Evolutionary conservation across 2,888 invertebrate species (phyloP).

Genomic region (Sympetrum striolatum): DNA sequence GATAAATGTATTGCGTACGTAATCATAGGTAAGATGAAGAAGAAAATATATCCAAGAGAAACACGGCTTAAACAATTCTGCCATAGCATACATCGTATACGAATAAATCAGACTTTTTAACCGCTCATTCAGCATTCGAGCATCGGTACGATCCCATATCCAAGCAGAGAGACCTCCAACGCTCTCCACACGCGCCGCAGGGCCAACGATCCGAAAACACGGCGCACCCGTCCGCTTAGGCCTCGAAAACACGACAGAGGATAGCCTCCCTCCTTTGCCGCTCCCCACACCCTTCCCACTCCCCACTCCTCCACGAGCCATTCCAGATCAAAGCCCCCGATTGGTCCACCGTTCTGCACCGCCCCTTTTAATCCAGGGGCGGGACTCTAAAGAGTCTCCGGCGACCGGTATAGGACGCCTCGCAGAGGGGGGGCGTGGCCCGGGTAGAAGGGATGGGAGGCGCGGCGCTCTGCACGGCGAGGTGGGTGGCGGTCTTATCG

Average conservation of each 20-base stretch:
- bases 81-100: no score
- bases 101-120: no score
- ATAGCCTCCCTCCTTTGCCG: neutral
- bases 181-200: neutral
- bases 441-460: neutral
- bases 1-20: no score
- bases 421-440: neutral
- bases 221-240: neutral
- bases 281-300: neutral
- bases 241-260: neutral
- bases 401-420: neutral
- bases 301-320: neutral
- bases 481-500: constrained; percentile 29
- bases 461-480: neutral
- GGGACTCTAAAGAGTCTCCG: neutral
- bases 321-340: neutral
- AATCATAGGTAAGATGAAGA: no score
- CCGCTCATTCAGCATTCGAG: no score
- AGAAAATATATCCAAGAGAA: no score
- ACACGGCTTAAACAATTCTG: no score
- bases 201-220: neutral
- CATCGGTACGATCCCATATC: no score
- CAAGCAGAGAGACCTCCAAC: no score
- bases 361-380: neutral
- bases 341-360: neutral